phyloP scores from a whole-genome alignment of 2,113 vertebrate genomes.

The Alethe diademata region DNA sequence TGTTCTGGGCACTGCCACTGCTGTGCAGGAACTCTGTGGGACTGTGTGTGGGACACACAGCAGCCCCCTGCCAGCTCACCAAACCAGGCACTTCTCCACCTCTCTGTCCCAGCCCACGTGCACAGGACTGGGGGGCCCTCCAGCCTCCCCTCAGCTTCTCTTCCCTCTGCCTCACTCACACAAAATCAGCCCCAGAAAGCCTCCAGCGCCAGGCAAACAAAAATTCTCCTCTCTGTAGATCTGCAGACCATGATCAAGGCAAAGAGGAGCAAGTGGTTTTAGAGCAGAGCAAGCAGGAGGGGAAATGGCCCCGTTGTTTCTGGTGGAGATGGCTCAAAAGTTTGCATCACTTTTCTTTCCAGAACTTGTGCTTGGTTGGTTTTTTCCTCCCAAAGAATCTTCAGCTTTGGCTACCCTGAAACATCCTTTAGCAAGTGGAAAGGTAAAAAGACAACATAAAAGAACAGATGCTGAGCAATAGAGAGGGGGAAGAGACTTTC shows the following conservation, averaged over 20 bases:
- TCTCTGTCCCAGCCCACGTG: not conserved
- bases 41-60: not conserved
- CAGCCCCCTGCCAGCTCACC: not conserved
- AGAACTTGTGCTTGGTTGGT: not conserved
- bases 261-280: not conserved
- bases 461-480: not conserved
- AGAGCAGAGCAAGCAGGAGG: not conserved
- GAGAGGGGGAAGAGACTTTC: not conserved
- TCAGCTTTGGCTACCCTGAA: not conserved
- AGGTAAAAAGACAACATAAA: not conserved
- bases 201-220: not conserved
- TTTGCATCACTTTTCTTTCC: not conserved
- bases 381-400: not conserved
- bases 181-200: not conserved
- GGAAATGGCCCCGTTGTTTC: not conserved
- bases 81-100: fast-evolving
- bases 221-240: not conserved
- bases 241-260: not conserved
- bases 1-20: fast-evolving
- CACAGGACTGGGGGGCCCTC: not conserved
- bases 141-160: not conserved
- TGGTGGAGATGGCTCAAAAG: not conserved
- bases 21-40: not conserved
- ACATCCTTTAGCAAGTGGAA: not conserved
- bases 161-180: not conserved